Percentiles rank a stretch among this genome's conserved stretches.
Conservation (phyloP, 2,888 invertebrate genomes). For the Himalopsyche japonica region DNA sequence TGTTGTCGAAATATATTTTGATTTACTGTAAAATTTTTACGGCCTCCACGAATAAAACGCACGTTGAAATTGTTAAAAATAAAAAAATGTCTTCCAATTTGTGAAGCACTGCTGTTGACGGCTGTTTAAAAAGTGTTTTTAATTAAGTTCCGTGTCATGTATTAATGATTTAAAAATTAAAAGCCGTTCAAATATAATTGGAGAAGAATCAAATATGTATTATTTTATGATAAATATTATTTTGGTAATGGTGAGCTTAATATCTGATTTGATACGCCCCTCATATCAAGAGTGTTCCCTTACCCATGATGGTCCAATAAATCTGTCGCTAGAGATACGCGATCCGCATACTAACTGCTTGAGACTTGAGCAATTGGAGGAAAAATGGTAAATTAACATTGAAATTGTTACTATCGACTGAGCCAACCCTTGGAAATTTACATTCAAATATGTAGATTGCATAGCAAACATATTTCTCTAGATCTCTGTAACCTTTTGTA, state of each 20-base stretch:
- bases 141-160: no score
- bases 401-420: not conserved
- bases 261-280: not conserved
- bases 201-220: no score
- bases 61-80: no score
- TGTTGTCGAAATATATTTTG: no score
- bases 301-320: conserved; percentile 1
- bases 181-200: no score
- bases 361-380: not conserved
- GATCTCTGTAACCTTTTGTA: not conserved
- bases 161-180: no score
- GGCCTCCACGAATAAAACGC: no score
- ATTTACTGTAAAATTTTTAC: no score
- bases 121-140: no score
- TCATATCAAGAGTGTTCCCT: not conserved
- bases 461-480: not conserved
- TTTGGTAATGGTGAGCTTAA: not conserved
- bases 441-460: conserved; percentile 1
- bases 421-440: not conserved
- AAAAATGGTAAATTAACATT: conserved; percentile 1
- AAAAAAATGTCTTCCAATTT: no score
- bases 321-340: not conserved
- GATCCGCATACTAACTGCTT: not conserved
- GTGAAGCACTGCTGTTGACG: no score
- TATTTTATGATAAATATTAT: not conserved